These are phyloP conservation scores for Ficedula albicollis DNA, from an alignment of 2,797 vertebrate species.

Conservation along the genomic window DNA sequence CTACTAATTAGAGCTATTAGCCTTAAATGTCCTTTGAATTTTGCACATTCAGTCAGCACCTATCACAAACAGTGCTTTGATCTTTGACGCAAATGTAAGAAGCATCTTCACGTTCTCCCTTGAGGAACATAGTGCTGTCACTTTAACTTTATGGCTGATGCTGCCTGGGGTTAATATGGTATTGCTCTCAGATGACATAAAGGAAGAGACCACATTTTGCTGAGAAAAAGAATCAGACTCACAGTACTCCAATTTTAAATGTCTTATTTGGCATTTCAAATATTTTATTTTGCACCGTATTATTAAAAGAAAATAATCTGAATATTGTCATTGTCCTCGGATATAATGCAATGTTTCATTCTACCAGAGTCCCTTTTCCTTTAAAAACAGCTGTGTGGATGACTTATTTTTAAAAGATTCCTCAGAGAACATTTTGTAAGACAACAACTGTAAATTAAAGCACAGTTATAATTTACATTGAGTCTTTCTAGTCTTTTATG, in stretches of 20 bases:
- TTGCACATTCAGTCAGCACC: not conserved
- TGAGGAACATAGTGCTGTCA: conserved; percentile 4
- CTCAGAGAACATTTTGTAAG: conserved; percentile 35
- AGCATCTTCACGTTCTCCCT: not conserved
- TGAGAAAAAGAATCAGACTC: not conserved
- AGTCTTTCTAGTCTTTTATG: conserved; percentile 12
- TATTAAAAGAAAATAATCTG: not conserved
- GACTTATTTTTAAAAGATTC: conserved; percentile 18
- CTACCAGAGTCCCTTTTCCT: not conserved
- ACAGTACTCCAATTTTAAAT: not conserved
- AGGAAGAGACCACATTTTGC: not conserved
- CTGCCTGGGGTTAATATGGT: conserved; percentile 10
- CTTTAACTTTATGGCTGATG: conserved; percentile 22
- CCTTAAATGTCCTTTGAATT: conserved; percentile 38
- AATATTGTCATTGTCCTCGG: not conserved
- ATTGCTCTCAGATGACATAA: not conserved
- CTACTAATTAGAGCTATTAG: conserved; percentile 23
- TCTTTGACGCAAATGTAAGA: conserved; percentile 39
- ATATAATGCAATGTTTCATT: not conserved
- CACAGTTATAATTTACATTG: conserved; percentile 30
- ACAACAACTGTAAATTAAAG: conserved; percentile 50
- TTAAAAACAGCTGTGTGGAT: not conserved
- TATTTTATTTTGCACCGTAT: not conserved
- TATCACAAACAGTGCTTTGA: conserved; percentile 12
- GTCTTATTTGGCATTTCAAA: not conserved